Conservation (phyloP, 2,888 invertebrate genomes). For the Drosophila antonietae region DNA sequence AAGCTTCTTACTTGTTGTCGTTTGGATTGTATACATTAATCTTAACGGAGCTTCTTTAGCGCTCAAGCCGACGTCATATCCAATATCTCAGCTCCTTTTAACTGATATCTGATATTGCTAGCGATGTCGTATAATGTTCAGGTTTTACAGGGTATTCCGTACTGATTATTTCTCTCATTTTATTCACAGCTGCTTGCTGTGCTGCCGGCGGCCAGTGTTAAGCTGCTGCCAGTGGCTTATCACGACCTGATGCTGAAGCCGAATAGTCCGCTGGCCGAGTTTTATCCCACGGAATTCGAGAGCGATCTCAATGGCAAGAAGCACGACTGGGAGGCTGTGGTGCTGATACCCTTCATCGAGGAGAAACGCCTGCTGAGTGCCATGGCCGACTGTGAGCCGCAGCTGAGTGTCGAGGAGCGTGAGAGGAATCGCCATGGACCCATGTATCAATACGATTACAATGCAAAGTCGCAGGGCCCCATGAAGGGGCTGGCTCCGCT, state of each 20-base stretch:
- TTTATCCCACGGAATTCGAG: constrained; percentile 95
- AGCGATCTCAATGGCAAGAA: constrained; percentile 98
- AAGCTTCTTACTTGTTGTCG: too few species aligned
- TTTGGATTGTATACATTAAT: too few species aligned
- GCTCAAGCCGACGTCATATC: too few species aligned
- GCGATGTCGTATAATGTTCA: background rate
- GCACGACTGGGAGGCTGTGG: constrained; percentile 98
- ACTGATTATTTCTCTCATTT: background rate
- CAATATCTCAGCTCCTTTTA: too few species aligned
- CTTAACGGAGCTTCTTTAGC: too few species aligned
- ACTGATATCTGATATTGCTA: too few species aligned
- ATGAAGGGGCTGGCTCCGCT: constrained; percentile 86
- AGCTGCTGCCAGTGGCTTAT: constrained; percentile 91
- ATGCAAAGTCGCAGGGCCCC: constrained; percentile 86
- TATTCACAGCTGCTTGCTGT: constrained; percentile 90
- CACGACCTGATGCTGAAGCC: constrained; percentile 91
- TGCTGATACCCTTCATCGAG: constrained; percentile 96
- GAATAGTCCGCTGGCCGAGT: constrained; percentile 92
- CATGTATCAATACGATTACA: constrained; percentile 92
- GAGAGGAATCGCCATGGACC: constrained; percentile 93
- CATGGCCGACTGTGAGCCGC: constrained; percentile 89
- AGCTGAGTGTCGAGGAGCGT: constrained; percentile 89
- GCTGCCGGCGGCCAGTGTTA: constrained; percentile 93
- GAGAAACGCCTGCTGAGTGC: constrained; percentile 91
- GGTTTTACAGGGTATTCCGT: background rate